Evolutionary conservation across 2,888 invertebrate species (phyloP).

Genomic region (Epirrita christyi): DNA sequence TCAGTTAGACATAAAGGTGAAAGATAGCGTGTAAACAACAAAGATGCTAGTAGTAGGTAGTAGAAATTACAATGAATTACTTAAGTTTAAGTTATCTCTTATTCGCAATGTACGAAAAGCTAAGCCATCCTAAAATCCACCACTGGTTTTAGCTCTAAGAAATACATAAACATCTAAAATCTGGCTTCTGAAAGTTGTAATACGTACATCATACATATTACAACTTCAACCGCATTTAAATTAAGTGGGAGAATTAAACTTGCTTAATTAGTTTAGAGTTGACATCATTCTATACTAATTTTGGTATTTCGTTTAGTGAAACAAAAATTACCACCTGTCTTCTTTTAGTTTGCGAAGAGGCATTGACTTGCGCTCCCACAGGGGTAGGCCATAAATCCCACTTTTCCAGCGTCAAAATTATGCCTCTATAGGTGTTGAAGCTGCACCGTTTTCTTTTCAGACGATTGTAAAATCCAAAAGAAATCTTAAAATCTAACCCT

Average conservation of each 20-base stretch:
- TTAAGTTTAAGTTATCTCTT: too few relatives aligned
- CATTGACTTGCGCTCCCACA: background rate
- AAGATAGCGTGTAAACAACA: too few relatives aligned
- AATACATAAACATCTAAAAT: slow-evolving; percentile 14
- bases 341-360: background rate
- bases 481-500: too few relatives aligned
- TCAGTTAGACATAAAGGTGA: too few relatives aligned
- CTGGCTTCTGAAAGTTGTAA: slow-evolving; percentile 13
- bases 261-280: slow-evolving; percentile 9
- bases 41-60: too few relatives aligned
- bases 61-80: too few relatives aligned
- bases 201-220: slow-evolving; percentile 6
- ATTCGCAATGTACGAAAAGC: background rate
- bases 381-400: too few relatives aligned
- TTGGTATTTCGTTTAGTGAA: background rate
- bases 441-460: too few relatives aligned
- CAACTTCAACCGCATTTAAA: slow-evolving; percentile 18
- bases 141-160: slow-evolving; percentile 9
- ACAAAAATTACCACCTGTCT: background rate
- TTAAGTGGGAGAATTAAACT: slow-evolving; percentile 16
- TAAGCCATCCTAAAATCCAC: slow-evolving; percentile 7
- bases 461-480: too few relatives aligned
- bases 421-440: too few relatives aligned
- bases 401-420: too few relatives aligned
- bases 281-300: background rate